These are phyloP conservation scores for Lithodes maja DNA, from an alignment of 2,888 invertebrate genomes.

Conservation along the genomic window DNA sequence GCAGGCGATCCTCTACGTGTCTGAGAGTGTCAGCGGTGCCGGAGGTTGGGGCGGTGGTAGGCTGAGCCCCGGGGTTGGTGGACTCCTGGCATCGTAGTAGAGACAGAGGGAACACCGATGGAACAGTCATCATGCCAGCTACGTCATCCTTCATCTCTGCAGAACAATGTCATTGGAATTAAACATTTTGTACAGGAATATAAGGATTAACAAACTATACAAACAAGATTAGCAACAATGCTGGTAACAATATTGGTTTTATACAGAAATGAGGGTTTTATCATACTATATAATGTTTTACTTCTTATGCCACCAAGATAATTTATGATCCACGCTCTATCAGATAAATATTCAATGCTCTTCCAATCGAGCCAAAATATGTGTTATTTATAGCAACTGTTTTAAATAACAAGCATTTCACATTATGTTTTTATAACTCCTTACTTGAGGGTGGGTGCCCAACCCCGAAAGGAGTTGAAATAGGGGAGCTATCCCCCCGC, in stretches of 20 bases:
- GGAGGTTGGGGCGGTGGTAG: constrained; percentile 11
- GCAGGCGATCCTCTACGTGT: constrained; percentile 75
- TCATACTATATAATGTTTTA: too few relatives aligned
- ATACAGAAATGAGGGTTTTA: too few relatives aligned
- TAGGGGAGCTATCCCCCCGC: too few relatives aligned
- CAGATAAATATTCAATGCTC: too few relatives aligned
- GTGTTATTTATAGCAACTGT: too few relatives aligned
- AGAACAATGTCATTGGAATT: neutral
- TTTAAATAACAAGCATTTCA: too few relatives aligned
- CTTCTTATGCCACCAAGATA: too few relatives aligned
- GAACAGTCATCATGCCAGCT: constrained; percentile 58
- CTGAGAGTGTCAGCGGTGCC: constrained; percentile 54
- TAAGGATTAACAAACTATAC: neutral
- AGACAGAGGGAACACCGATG: constrained; percentile 71
- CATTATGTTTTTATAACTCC: too few relatives aligned
- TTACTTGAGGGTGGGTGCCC: too few relatives aligned
- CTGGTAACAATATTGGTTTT: neutral
- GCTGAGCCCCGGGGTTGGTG: constrained; percentile 40
- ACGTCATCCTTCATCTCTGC: constrained; percentile 74
- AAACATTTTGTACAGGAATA: neutral
- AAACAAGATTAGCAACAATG: neutral
- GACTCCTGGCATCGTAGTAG: constrained; percentile 68
- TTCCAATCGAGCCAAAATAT: too few relatives aligned
- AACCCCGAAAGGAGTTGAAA: too few relatives aligned
- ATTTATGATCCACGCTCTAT: too few relatives aligned